These are phyloP conservation scores for Melieria picta DNA, from an alignment of 2,888 invertebrate species.

Conservation along the genomic window DNA sequence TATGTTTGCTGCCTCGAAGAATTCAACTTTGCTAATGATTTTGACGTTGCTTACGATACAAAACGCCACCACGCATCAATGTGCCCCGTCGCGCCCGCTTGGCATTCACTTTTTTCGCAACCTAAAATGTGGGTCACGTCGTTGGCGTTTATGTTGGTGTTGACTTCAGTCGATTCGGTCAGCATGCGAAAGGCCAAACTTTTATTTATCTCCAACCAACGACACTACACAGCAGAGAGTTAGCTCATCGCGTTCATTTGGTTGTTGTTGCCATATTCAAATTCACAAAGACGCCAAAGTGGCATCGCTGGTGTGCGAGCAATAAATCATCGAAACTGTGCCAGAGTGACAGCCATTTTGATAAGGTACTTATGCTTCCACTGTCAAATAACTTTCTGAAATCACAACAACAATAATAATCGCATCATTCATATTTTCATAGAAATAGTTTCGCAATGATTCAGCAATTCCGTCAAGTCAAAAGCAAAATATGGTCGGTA, in stretches of 20 bases:
- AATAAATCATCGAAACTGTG: slow-evolving; percentile 34
- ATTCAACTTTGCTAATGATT: no score
- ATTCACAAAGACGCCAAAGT: not conserved
- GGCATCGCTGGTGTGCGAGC: not conserved
- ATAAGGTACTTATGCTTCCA: slow-evolving; percentile 15
- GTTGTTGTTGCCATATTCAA: not conserved
- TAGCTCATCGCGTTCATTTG: no score
- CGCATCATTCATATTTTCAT: not conserved
- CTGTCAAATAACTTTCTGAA: slow-evolving; percentile 24
- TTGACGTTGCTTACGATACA: no score
- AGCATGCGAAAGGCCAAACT: not conserved
- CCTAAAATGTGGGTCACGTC: not conserved
- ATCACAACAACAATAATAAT: slow-evolving; percentile 2
- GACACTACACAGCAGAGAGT: no score
- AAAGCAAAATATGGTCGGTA: no score
- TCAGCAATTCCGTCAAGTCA: not conserved
- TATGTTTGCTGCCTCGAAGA: no score
- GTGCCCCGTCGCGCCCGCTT: no score
- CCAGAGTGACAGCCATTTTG: slow-evolving; percentile 31
- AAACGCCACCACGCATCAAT: no score
- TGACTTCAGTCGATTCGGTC: not conserved
- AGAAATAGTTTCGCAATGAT: slow-evolving; percentile 8
- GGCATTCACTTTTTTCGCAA: not conserved
- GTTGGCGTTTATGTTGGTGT: not conserved
- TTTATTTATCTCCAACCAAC: no score